Conservation (phyloP, 2,888 invertebrate species). For the Acrocera orbiculus region DNA sequence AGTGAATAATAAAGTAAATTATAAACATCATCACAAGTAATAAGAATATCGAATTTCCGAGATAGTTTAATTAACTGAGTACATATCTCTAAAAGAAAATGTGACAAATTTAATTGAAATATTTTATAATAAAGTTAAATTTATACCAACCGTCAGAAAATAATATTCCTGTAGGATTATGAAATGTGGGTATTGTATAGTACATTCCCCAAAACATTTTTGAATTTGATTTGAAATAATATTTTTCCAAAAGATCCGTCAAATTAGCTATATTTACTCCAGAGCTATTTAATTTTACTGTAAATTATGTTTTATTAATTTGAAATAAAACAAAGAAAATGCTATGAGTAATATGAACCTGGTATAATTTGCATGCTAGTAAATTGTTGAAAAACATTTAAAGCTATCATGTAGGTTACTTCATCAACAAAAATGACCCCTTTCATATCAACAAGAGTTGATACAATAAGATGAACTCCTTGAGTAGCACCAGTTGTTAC, state of each 20-base stretch:
- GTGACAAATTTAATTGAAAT: conserved; percentile 1
- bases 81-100: conserved; percentile 23
- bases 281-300: conserved; percentile 36
- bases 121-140: conserved; percentile 1
- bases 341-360: conserved; percentile 18
- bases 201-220: conserved; percentile 39
- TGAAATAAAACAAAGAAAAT: background rate
- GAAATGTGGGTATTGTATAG: conserved; percentile 39
- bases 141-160: conserved; percentile 29
- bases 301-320: conserved; percentile 6
- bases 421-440: conserved; percentile 45
- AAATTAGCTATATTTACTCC: conserved; percentile 35
- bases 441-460: conserved; percentile 35
- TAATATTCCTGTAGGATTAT: conserved; percentile 40
- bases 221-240: conserved; percentile 19
- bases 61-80: conserved; percentile 31
- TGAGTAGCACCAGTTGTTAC: conserved; percentile 43
- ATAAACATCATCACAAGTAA: conserved; percentile 46
- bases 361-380: conserved; percentile 35
- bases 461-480: conserved; percentile 37
- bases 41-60: conserved; percentile 29
- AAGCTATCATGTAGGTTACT: conserved; percentile 43
- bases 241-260: conserved; percentile 27
- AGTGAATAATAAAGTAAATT: conserved; percentile 37
- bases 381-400: conserved; percentile 37